phyloP scores from a whole-genome alignment of 1,140 invertebrate species.

The Anthonomus grandis region DNA sequence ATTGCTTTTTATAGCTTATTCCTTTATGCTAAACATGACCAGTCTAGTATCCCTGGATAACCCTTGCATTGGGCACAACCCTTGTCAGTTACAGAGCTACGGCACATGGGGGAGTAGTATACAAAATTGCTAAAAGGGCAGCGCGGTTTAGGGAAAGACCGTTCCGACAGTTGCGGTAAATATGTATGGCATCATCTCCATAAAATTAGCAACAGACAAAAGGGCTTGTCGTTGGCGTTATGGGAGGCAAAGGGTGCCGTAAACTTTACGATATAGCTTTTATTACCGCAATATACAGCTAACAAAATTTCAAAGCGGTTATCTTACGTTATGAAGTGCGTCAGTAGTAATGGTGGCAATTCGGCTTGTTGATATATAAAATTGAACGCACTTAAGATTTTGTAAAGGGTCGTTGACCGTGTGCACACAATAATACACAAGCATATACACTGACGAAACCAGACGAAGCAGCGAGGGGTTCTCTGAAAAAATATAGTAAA shows the following conservation, averaged over 20 bases:
- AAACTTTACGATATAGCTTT: conserved; percentile 8
- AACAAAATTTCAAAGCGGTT: too few relatives aligned
- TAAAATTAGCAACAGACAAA: conserved; percentile 23
- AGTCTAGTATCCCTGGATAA: background rate
- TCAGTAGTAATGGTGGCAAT: too few relatives aligned
- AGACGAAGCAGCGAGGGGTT: conserved; percentile 1
- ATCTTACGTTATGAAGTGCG: too few relatives aligned
- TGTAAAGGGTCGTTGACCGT: too few relatives aligned
- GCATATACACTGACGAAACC: too few relatives aligned
- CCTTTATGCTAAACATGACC: conserved; percentile 8
- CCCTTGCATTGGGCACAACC: conserved; percentile 10
- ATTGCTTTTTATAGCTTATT: conserved; percentile 1
- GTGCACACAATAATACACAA: too few relatives aligned
- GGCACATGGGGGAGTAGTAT: conserved; percentile 11
- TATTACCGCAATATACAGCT: too few relatives aligned
- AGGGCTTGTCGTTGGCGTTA: conserved; percentile 10
- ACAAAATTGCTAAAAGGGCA: conserved; percentile 20
- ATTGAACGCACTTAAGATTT: too few relatives aligned
- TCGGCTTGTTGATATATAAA: too few relatives aligned
- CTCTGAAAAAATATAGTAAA: conserved; percentile 6
- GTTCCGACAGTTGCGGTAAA: conserved; percentile 20
- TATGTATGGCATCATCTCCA: conserved; percentile 14
- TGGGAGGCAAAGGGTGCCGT: background rate
- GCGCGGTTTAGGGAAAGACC: conserved; percentile 17
- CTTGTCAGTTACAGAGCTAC: conserved; percentile 14